A percentile compares a stretch with the other conserved stretches of the same genome.
phyloP scores from a whole-genome alignment of 2,113 vertebrate species.

The Cromileptes altivelis region DNA sequence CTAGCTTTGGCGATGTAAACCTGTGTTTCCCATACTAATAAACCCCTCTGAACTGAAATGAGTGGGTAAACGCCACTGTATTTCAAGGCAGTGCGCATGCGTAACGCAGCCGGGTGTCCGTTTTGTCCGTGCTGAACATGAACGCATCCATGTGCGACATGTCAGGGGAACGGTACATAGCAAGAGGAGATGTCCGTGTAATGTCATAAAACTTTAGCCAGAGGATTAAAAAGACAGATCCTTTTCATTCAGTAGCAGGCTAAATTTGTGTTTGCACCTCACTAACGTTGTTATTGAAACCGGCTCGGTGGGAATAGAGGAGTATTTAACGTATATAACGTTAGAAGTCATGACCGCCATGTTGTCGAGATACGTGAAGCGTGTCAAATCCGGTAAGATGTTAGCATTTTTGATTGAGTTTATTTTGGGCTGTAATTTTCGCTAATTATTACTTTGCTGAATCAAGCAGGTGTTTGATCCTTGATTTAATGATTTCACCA shows the following conservation, averaged over 20 bases:
- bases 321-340: not conserved
- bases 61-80: too few relatives aligned
- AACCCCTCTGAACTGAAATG: too few relatives aligned
- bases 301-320: not conserved
- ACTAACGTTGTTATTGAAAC: not conserved
- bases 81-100: too few relatives aligned
- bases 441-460: not conserved
- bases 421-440: not conserved
- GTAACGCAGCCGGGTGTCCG: too few relatives aligned
- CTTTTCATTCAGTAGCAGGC: not conserved
- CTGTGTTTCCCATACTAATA: too few relatives aligned
- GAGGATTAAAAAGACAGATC: not conserved
- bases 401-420: not conserved
- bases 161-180: not conserved
- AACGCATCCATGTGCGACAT: not conserved
- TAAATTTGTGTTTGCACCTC: not conserved
- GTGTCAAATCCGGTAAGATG: constrained; percentile 77
- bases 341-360: constrained; percentile 31
- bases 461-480: not conserved
- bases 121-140: too few relatives aligned
- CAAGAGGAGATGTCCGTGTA: not conserved
- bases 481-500: too few relatives aligned
- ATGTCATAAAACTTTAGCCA: too few relatives aligned
- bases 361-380: constrained; percentile 75
- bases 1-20: too few relatives aligned